These are phyloP conservation scores for Pachyuromys duprasi DNA, from an alignment of 2,797 vertebrate genomes.

Conservation along the genomic window DNA sequence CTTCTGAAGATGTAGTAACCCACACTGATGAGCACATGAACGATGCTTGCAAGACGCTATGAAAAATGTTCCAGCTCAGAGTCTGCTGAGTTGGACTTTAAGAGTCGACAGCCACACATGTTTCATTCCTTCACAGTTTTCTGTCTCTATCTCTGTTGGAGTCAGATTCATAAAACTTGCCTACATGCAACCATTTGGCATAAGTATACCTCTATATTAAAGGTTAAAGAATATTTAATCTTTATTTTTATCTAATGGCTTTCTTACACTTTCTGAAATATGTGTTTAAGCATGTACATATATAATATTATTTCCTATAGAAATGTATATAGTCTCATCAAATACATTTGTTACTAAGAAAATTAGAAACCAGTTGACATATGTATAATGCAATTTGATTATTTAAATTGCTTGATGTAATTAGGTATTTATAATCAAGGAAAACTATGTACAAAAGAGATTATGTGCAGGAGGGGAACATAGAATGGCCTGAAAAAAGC, in stretches of 20 bases:
- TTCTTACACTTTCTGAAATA: slow-evolving; percentile 20
- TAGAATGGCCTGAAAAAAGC: slow-evolving; percentile 61
- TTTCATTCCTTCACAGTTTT: background rate
- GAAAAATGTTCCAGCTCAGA: background rate
- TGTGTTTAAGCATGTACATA: background rate
- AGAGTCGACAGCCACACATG: background rate
- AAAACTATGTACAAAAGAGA: slow-evolving; percentile 58
- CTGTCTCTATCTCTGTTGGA: background rate
- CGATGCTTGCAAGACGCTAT: background rate
- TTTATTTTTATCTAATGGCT: background rate
- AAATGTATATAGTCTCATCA: slow-evolving; percentile 9
- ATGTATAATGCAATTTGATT: slow-evolving; percentile 25
- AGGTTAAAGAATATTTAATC: background rate
- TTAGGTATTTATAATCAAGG: slow-evolving; percentile 59
- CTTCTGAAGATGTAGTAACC: background rate
- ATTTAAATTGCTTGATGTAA: slow-evolving; percentile 57
- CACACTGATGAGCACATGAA: background rate
- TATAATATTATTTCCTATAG: background rate
- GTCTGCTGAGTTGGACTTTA: background rate
- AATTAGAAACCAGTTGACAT: slow-evolving; percentile 43
- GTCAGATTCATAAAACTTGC: background rate
- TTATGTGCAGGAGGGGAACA: slow-evolving; percentile 33
- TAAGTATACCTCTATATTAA: background rate
- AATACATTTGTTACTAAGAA: background rate
- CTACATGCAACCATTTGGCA: background rate